phyloP scores from a whole-genome alignment of 2,888 invertebrate species.

The Lordiphosa fenestrarum region DNA sequence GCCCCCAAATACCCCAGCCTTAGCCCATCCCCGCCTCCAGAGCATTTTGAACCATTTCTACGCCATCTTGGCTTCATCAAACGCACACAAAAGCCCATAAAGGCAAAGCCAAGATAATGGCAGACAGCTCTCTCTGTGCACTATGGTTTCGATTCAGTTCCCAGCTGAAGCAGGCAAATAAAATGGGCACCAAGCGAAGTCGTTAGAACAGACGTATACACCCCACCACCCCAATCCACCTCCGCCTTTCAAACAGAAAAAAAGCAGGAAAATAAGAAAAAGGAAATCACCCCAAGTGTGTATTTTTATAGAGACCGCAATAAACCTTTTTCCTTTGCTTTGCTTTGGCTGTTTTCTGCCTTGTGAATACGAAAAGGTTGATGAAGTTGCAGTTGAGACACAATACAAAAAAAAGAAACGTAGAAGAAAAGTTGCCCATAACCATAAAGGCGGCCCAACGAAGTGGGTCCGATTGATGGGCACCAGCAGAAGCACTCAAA shows the following conservation, averaged over 20 bases:
- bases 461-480: conserved; percentile 59
- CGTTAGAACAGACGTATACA: conserved; percentile 53
- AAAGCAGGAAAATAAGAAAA: conserved; percentile 5
- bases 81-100: conserved; percentile 73
- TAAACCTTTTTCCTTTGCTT: conserved; percentile 55
- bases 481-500: conserved; percentile 54
- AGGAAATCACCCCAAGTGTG: conserved; percentile 73
- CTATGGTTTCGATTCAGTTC: conserved; percentile 32
- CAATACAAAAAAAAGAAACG: conserved; percentile 49
- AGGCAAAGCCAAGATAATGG: conserved; percentile 73
- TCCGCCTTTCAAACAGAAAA: conserved; percentile 29
- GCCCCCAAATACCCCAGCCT: conserved; percentile 6
- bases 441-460: conserved; percentile 64
- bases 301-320: conserved; percentile 76
- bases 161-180: conserved; percentile 56
- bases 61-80: conserved; percentile 75
- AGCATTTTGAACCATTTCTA: conserved; percentile 55
- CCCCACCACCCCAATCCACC: conserved; percentile 12
- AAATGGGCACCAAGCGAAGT: conserved; percentile 70
- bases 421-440: conserved; percentile 47
- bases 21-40: conserved; percentile 1
- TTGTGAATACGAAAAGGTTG: conserved; percentile 55
- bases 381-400: conserved; percentile 68
- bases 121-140: conserved; percentile 18
- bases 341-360: conserved; percentile 26